These are phyloP conservation scores for Corvus moneduloides DNA, from an alignment of 2,113 vertebrate genomes.

Conservation along the genomic window DNA sequence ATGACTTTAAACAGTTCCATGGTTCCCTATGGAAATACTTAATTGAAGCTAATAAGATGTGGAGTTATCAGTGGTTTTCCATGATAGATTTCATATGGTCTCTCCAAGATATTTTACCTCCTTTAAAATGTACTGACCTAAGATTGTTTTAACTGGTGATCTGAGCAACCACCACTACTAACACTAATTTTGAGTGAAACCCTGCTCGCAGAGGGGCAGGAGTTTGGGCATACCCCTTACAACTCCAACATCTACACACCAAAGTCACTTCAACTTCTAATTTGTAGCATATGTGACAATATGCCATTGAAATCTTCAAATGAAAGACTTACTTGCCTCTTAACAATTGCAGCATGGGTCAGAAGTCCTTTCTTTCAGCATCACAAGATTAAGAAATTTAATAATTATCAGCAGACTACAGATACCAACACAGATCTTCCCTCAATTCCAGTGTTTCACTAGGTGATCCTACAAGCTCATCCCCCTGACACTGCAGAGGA, in stretches of 20 bases:
- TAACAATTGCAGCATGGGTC: background rate
- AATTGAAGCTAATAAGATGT: slow-evolving; percentile 84
- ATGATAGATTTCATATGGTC: slow-evolving; percentile 71
- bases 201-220: background rate
- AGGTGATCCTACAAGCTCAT: background rate
- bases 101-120: slow-evolving; percentile 34
- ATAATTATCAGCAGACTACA: background rate
- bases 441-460: background rate
- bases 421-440: background rate
- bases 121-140: slow-evolving; percentile 61
- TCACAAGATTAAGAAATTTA: background rate
- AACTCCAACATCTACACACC: background rate
- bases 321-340: background rate
- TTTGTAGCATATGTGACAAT: background rate
- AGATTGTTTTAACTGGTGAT: slow-evolving; percentile 31
- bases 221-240: background rate
- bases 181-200: background rate
- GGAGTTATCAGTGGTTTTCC: slow-evolving; percentile 71
- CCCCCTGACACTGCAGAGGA: background rate
- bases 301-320: background rate
- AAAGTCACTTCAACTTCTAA: background rate
- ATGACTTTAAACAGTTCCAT: slow-evolving; percentile 69
- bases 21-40: slow-evolving; percentile 77
- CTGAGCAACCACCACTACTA: background rate
- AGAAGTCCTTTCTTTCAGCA: background rate